Base-by-base conservation (phyloP, 2,888 invertebrate genomes). In the Meloe dianella region DNA sequence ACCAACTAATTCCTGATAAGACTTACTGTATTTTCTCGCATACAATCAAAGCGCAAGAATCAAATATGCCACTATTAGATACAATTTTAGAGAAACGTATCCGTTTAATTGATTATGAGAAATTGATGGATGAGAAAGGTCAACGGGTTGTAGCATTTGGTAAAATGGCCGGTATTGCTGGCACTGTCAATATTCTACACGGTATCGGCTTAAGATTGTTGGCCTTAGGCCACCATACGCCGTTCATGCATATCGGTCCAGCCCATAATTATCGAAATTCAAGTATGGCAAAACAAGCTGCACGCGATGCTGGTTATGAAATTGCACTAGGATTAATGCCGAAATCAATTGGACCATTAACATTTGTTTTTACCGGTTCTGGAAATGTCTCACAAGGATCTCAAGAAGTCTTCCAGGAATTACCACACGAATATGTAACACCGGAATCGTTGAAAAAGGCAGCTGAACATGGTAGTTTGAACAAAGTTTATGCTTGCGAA, bases 1-100 rank as follows among this genome's bases (percentile, higher is more conserved):
- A 97, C 79, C 89, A 93, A 51, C 87, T 99, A 10, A 91, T 98
- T 69, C 96, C 98, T 0, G 92, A 97, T 80, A 98, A 97, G 85
- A 98, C 99, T 0, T 99, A 98, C 81, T 97, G 97, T 78, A 94
- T 99, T 84, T 99, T 99, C 84, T 98, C 98, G 0, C 99, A 99
- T 83, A 99, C 98, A 0, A 99, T 99, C 77, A 99, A 99, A 84
- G 99, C 98, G 0, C 99, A 99, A 84, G 97, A 97, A 80, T 92
- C 92, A 51, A 99, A 99, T 82, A 98, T 99, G 98, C 92, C 96
- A 0, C 87, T 99, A 76, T 84, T 99, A 72, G 99, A 99, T 83
- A 95, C 97, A 5, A 92, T 98, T 71, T 84, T 99, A 63, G 97
- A 98, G 79, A 97, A 96, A 86, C 96, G 97, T 78, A 98, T 99